phyloP scores from a whole-genome alignment of 1,140 invertebrate species.

The Trypoxylus dichotomus region DNA sequence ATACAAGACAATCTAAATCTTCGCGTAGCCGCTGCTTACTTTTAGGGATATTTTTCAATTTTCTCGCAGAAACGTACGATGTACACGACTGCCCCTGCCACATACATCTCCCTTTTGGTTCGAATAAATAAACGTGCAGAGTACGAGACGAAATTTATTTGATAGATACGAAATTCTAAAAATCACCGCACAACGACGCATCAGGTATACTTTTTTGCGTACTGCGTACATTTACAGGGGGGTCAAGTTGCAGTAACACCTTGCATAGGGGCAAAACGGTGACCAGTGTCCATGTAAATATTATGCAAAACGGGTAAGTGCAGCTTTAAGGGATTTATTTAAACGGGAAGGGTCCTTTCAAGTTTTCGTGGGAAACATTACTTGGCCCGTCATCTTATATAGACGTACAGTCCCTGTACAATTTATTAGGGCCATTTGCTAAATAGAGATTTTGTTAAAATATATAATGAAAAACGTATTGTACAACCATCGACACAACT shows the following conservation, averaged over 20 bases:
- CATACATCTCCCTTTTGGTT: too few relatives aligned
- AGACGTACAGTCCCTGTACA: too few relatives aligned
- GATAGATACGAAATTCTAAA: too few relatives aligned
- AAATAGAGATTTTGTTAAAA: too few relatives aligned
- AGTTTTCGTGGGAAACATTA: constrained; percentile 38
- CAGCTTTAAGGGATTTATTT: constrained; percentile 44
- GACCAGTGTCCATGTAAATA: constrained; percentile 45
- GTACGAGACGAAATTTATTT: too few relatives aligned
- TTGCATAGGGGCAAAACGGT: constrained; percentile 36
- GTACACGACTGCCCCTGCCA: neutral
- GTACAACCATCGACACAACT: too few relatives aligned
- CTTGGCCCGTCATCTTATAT: neutral
- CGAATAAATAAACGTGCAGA: too few relatives aligned
- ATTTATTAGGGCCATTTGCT: too few relatives aligned
- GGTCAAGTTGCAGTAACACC: constrained; percentile 38
- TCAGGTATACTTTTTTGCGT: too few relatives aligned
- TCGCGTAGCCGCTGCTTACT: neutral
- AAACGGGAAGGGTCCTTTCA: constrained; percentile 37
- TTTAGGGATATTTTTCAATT: constrained; percentile 19
- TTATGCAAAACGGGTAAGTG: constrained; percentile 42
- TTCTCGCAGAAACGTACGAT: neutral
- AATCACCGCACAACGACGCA: too few relatives aligned
- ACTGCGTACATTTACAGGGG: too few relatives aligned
- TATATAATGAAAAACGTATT: too few relatives aligned
- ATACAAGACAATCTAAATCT: constrained; percentile 19